Evolutionary conservation across 2,113 vertebrate genomes (phyloP).

Genomic region (Hippocampus mohnikei): DNA sequence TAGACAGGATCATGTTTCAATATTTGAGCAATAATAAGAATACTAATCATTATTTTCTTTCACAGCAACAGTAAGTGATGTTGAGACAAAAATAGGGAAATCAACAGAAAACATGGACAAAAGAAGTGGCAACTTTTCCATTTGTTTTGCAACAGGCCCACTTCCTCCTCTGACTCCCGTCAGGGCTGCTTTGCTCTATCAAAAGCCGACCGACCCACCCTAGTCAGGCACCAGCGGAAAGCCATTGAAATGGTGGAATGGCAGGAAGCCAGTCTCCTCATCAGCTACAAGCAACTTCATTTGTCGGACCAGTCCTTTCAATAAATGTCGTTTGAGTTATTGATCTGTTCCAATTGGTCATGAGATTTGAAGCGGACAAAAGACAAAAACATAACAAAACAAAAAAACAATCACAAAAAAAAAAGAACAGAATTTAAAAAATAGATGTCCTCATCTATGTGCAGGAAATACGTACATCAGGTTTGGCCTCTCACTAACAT

Average conservation of each 20-base stretch:
- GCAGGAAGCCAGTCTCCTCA: slow-evolving; percentile 47
- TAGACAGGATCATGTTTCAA: background rate
- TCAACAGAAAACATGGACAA: too few species aligned
- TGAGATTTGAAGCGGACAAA: background rate
- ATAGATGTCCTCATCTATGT: slow-evolving; percentile 16
- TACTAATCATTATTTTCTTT: background rate
- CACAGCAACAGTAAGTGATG: background rate
- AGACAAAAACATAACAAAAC: background rate
- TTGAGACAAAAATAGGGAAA: background rate
- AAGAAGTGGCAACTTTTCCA: slow-evolving; percentile 20
- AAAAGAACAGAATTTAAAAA: slow-evolving; percentile 4
- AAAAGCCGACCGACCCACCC: slow-evolving; percentile 18
- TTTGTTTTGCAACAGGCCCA: slow-evolving; percentile 23
- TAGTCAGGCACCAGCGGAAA: slow-evolving; percentile 24
- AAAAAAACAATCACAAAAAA: slow-evolving; percentile 14
- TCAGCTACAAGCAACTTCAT: slow-evolving; percentile 59
- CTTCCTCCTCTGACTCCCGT: slow-evolving; percentile 44
- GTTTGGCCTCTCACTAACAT: slow-evolving; percentile 30
- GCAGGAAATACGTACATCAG: slow-evolving; percentile 38
- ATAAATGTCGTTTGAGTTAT: slow-evolving; percentile 46
- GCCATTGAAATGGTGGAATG: slow-evolving; percentile 30
- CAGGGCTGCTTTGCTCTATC: slow-evolving; percentile 19
- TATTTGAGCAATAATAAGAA: too few species aligned
- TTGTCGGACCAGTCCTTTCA: slow-evolving; percentile 47
- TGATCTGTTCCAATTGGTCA: slow-evolving; percentile 34